These are phyloP conservation scores for Penaeus japonicus DNA, from an alignment of 1,140 invertebrate species.

Conservation along the genomic window DNA sequence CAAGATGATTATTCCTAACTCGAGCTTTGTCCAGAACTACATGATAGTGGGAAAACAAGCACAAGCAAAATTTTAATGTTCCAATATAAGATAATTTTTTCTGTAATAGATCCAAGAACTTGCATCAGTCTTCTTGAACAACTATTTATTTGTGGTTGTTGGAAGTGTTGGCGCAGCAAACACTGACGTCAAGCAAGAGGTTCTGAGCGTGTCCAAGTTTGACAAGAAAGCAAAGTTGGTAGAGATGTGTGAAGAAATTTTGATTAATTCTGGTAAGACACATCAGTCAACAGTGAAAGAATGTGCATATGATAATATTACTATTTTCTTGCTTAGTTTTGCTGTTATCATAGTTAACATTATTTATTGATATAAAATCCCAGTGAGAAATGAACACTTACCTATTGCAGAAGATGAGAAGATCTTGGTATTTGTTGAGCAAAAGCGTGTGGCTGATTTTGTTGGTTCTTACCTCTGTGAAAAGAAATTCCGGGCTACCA, in stretches of 20 bases:
- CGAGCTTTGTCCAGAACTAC: too few relatives aligned
- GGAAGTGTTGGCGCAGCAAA: constrained; percentile 91
- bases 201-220: constrained; percentile 77
- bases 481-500: constrained; percentile 77
- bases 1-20: too few relatives aligned
- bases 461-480: constrained; percentile 79
- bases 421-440: constrained; percentile 89
- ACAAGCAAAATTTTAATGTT: not conserved
- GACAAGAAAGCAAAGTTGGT: constrained; percentile 78
- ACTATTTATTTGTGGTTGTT: constrained; percentile 86
- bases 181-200: constrained; percentile 84
- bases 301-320: too few relatives aligned
- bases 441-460: constrained; percentile 88
- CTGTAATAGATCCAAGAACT: constrained; percentile 24
- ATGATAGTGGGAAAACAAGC: too few relatives aligned
- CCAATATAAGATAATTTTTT: not conserved
- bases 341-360: not conserved
- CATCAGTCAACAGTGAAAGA: too few relatives aligned
- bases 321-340: not conserved
- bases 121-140: constrained; percentile 73
- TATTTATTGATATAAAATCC: constrained; percentile 9
- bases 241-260: not conserved
- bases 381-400: too few relatives aligned
- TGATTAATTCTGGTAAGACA: too few relatives aligned
- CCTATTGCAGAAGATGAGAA: constrained; percentile 67